Conservation (phyloP, 2,888 invertebrate genomes). For the Coenonympha arcania region DNA sequence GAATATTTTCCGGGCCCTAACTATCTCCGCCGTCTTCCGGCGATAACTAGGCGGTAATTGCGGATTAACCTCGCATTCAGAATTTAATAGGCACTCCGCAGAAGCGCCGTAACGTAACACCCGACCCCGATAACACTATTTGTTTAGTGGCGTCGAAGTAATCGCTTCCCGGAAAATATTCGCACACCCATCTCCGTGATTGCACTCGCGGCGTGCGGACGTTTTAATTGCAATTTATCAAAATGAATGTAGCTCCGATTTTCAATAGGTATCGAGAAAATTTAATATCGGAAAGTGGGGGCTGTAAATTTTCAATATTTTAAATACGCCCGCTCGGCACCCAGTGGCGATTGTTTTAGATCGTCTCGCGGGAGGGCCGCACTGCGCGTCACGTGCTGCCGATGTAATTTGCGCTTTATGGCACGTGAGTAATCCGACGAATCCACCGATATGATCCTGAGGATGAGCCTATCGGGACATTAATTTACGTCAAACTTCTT, state of each 20-base stretch:
- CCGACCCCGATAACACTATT: constrained; percentile 61
- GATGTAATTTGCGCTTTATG: constrained; percentile 69
- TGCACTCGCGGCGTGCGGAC: constrained; percentile 21
- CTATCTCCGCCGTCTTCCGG: constrained; percentile 73
- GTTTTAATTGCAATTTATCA: constrained; percentile 30
- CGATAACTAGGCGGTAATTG: constrained; percentile 74
- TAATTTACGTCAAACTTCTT: too few species aligned
- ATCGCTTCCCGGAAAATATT: constrained; percentile 42
- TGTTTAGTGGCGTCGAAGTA: constrained; percentile 63
- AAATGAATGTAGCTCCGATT: constrained; percentile 28
- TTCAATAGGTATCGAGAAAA: constrained; percentile 33
- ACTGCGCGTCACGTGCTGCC: constrained; percentile 48
- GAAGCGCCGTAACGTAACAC: constrained; percentile 39
- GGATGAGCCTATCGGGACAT: too few species aligned
- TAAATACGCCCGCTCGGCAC: constrained; percentile 35
- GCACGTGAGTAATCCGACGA: constrained; percentile 69
- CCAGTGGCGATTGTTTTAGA: constrained; percentile 50
- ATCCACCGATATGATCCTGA: too few species aligned
- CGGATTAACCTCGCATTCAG: constrained; percentile 72
- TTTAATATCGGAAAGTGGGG: constrained; percentile 38
- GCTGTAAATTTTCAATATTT: constrained; percentile 37
- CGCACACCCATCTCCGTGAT: constrained; percentile 25
- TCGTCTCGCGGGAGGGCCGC: constrained; percentile 39
- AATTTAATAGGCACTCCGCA: constrained; percentile 68
- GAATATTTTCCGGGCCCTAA: constrained; percentile 74